A percentile compares a stretch with the other conserved stretches of the same genome.
Evolutionary conservation across 2,113 vertebrate genomes (phyloP).

Genomic region (Probosciger aterrimus): DNA sequence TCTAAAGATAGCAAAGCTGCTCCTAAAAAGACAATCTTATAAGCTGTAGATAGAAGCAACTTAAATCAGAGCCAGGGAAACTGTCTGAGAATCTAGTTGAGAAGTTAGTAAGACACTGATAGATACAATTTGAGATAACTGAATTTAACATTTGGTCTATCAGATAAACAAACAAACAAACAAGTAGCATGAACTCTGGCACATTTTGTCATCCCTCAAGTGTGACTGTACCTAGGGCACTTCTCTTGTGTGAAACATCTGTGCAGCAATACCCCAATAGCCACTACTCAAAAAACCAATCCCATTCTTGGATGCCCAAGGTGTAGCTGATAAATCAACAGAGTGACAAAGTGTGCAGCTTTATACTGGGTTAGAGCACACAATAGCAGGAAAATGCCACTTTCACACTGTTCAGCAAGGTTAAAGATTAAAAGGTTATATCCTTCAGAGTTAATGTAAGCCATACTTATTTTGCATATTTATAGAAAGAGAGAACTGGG

Average conservation of each 20-base stretch:
- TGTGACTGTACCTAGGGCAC: not conserved
- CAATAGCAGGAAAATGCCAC: not conserved
- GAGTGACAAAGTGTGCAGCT: not conserved
- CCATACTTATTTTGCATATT: not conserved
- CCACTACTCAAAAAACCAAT: not conserved
- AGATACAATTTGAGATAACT: not conserved
- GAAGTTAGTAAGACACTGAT: not conserved
- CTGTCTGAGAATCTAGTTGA: not conserved
- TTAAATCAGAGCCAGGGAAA: not conserved
- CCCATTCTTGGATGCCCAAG: not conserved
- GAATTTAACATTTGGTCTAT: not conserved
- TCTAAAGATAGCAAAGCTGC: conserved; percentile 1
- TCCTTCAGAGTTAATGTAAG: not conserved
- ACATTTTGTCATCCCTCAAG: not conserved
- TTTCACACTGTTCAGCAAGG: not conserved
- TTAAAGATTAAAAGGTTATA: not conserved
- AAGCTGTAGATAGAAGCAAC: not conserved
- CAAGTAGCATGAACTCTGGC: not conserved
- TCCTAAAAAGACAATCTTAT: not conserved
- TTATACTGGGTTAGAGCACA: not conserved
- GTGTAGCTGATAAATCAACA: not conserved
- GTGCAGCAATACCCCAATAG: not conserved
- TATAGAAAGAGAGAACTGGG: not conserved
- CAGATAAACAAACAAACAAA: not conserved
- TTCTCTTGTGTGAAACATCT: not conserved